phyloP scores from a whole-genome alignment of 2,888 invertebrate genomes.

The Pilophorus perplexus region DNA sequence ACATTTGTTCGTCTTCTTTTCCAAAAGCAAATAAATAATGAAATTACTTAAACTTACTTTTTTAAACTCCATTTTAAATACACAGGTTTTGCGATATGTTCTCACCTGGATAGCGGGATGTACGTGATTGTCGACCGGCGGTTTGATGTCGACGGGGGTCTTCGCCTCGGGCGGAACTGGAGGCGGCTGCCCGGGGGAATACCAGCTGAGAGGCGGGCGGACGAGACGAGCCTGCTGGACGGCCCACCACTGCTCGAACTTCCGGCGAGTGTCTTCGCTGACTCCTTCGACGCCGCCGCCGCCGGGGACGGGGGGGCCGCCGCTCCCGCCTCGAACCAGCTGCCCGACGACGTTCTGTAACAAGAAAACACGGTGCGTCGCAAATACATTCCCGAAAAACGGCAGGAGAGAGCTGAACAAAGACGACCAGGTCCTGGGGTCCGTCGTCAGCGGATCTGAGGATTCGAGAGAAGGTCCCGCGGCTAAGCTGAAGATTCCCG shows the following conservation, averaged over 20 bases:
- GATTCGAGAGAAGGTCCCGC: no score
- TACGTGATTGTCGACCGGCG: constrained; percentile 48
- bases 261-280: constrained; percentile 77
- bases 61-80: no score
- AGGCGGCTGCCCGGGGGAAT: constrained; percentile 35
- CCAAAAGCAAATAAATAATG: no score
- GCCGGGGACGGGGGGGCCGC: constrained; percentile 76
- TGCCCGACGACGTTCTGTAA: constrained; percentile 38
- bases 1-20: no score
- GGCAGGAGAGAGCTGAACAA: no score
- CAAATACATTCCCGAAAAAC: no score
- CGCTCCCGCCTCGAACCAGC: constrained; percentile 56
- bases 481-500: no score
- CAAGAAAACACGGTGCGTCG: no score
- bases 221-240: constrained; percentile 67
- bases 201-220: constrained; percentile 44
- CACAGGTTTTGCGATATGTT: not conserved
- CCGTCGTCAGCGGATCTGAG: no score
- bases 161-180: constrained; percentile 22
- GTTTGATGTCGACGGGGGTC: constrained; percentile 38
- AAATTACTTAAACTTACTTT: no score
- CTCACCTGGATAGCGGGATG: constrained; percentile 53
- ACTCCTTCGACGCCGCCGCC: constrained; percentile 60
- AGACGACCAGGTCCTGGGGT: no score
- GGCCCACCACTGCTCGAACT: constrained; percentile 90